Conservation (phyloP, 1,140 invertebrate genomes). For the Heliconius congener region DNA sequence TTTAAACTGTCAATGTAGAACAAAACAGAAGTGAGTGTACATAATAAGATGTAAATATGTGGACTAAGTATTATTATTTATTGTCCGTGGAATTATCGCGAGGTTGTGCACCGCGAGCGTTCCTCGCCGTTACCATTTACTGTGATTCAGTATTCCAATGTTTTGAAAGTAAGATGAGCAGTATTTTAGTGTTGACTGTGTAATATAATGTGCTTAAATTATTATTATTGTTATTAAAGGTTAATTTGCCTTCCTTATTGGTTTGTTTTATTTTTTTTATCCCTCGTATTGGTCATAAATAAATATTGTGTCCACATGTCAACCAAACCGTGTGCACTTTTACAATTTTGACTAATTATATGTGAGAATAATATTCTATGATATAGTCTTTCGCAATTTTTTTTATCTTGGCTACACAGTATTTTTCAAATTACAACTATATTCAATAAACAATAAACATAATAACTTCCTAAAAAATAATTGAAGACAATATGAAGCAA, state of each 20-base stretch:
- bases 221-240: constrained; percentile 75
- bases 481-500: too few relatives aligned
- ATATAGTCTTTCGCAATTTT: too few relatives aligned
- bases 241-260: constrained; percentile 55
- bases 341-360: too few relatives aligned
- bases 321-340: too few relatives aligned
- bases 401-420: too few relatives aligned
- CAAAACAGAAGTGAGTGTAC: constrained; percentile 58
- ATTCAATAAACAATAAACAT: too few relatives aligned
- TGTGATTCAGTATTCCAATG: constrained; percentile 68
- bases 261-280: constrained; percentile 51
- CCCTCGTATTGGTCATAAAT: neutral
- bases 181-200: constrained; percentile 79
- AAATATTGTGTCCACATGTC: too few relatives aligned
- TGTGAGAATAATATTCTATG: too few relatives aligned
- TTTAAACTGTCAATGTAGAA: constrained; percentile 64
- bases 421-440: too few relatives aligned
- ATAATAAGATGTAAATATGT: constrained; percentile 78
- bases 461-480: too few relatives aligned
- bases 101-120: constrained; percentile 20
- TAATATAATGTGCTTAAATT: constrained; percentile 77
- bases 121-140: constrained; percentile 54
- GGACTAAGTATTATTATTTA: constrained; percentile 72
- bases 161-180: constrained; percentile 64
- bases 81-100: constrained; percentile 41